Evolutionary conservation across 2,113 vertebrate species (phyloP), one percentile per base, ranked within the genome.

Genomic region (Azemiops feae): DNA sequence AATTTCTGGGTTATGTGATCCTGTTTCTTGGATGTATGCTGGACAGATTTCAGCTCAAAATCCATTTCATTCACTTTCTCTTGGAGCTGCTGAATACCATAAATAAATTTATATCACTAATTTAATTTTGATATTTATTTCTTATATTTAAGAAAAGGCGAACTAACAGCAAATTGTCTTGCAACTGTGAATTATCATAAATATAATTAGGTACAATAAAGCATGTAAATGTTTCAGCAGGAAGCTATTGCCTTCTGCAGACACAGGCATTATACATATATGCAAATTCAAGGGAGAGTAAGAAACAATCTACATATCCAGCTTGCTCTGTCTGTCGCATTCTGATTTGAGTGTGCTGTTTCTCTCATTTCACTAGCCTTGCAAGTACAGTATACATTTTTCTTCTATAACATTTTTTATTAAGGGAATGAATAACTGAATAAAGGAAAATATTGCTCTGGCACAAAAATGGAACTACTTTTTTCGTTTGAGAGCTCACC

Each of bases 1-100:
- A 99, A 97, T 94, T 96, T 98, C 95, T 98, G 98, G 96, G 99
- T 97, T 58, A 96, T 97, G 91, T 94, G 93, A 93, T 99, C 98
- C 95, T 98, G 98, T 86, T 96, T 97, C 94, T 98, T 98, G 0
- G 98, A 98, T 39, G 97, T 97, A 90, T 99, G 98, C 93, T 96
- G 98, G 55, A 95, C 96, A 25, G 97, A 96, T 30, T 97, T 97
- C 34, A 99, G 95, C 90, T 99, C 98, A 88, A 95, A 95, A 96
- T 98, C 98, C 98, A 99, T 96, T 93, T 98, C 98, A 52, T 95
- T 95, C 47, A 99, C 96, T 95, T 97, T 98, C 94, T 98, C 97
- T 97, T 99, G 98, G 94, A 99, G 97, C 97, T 98, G 97, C 99
- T 99, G 95, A 93, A 95, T 30, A 69, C 94, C 74, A 57, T 64